Conservation (phyloP, 2,797 vertebrate genomes). For the Helicolenus hilgendorfi region DNA sequence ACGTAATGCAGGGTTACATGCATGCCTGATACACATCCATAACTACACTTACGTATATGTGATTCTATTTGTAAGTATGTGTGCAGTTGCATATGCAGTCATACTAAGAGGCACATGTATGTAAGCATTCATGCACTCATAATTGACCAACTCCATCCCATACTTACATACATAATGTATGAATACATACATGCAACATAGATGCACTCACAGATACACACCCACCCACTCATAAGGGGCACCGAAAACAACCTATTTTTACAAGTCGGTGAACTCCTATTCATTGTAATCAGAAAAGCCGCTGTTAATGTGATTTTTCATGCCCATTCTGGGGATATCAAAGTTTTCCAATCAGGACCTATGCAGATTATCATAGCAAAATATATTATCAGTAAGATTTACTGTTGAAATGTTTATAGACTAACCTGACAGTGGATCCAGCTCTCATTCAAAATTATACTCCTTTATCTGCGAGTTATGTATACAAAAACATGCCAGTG, state of each 20-base stretch:
- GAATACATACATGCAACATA: conserved; percentile 34
- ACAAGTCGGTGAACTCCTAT: conserved; percentile 11
- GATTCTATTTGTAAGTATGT: conserved; percentile 38
- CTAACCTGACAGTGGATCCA: background rate
- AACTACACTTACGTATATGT: conserved; percentile 30
- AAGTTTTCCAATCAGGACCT: conserved; percentile 53
- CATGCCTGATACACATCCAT: conserved; percentile 63
- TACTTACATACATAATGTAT: conserved; percentile 39
- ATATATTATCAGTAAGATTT: conserved; percentile 43
- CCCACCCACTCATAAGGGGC: background rate
- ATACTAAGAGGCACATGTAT: conserved; percentile 25
- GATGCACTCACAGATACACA: conserved; percentile 22
- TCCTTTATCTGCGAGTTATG: background rate
- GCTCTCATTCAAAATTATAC: conserved; percentile 6
- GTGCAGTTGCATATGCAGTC: conserved; percentile 29
- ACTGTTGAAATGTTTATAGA: conserved; percentile 30
- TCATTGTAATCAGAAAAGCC: background rate
- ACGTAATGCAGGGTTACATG: conserved; percentile 66
- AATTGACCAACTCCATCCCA: conserved; percentile 23
- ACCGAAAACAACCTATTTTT: conserved; percentile 17
- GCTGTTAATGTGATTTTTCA: conserved; percentile 6
- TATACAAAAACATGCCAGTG: background rate
- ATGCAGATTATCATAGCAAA: conserved; percentile 31
- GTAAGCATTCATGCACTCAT: conserved; percentile 47
- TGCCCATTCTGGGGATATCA: background rate